Evolutionary conservation across 2,113 vertebrate species (phyloP), one percentile per base, ranked within the genome.

Genomic region (Menura novaehollandiae): DNA sequence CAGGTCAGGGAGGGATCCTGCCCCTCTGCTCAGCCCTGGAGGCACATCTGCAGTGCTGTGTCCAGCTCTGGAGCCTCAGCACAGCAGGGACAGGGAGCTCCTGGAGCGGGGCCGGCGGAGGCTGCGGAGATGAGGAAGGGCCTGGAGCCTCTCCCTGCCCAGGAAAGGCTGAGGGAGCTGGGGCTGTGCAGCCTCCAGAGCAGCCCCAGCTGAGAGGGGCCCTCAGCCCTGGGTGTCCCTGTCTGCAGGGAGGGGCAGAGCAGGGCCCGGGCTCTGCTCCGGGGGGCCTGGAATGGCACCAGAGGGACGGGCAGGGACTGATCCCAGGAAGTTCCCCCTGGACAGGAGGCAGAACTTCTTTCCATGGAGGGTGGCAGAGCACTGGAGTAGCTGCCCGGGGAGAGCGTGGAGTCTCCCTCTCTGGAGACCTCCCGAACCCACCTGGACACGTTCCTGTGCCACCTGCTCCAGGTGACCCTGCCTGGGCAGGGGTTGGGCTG

Each of bases 341-440:
- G 27, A 39, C 52, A 32, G 9, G 51, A 37, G 39, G 41, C 62
- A 44, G 1, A 35, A 4, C 8, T 23, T 15, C 8, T 53, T 14
- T 6, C n/a, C 13, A 9, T 3, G 58, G 17, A 27, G 30, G 28
- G 15, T 7, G 58, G 28, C 35, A 32, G 41, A 66, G 62, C 62
- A 26, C 51, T 30, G 52, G 10, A 3, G 9, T 13, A 32, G 44
- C 52, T n/a, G 46, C 37, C 8, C 32, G 6, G n/a, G 13, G 41
- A 56, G 16, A 23, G 6, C 3, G 9, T 6, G 55, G 30, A 3
- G 2, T 41, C 26, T 68, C 53, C 49, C 24, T 6, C 20, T 0
- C 52, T 32, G 62, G 17, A 1, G 43, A 14, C 10, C 9, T 43
- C 8, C 32, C 62, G 5, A 2, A 1, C 21, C 13, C 21, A 7